Evolutionary conservation across 2,113 vertebrate species (phyloP).

Genomic region (Oceanodroma tethys): DNA sequence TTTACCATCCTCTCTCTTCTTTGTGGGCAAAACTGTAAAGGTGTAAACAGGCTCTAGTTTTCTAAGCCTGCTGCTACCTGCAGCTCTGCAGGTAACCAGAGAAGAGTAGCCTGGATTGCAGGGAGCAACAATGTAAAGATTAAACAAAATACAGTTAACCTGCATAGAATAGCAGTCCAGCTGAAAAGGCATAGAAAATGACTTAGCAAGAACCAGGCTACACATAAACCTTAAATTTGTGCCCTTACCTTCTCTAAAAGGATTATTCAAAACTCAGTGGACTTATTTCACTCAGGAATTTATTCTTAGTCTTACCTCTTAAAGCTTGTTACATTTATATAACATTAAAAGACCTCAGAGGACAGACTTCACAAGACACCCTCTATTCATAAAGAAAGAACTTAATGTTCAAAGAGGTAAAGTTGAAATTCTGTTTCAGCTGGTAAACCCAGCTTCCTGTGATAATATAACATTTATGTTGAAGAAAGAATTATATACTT

Average conservation of each 20-base stretch:
- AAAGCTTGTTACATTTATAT: not conserved
- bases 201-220: not conserved
- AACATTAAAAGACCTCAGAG: not conserved
- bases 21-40: not conserved
- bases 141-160: not conserved
- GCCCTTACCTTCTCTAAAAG: not conserved
- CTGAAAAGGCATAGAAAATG: not conserved
- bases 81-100: not conserved
- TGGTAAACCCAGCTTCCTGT: not conserved
- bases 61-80: not conserved
- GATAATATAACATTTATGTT: not conserved
- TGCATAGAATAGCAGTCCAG: not conserved
- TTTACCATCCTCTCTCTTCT: not conserved
- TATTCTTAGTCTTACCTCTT: not conserved
- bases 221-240: not conserved
- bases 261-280: not conserved
- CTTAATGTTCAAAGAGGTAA: not conserved
- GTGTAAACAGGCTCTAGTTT: not conserved
- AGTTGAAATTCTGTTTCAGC: not conserved
- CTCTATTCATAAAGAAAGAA: not conserved
- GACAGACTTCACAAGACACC: not conserved
- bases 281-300: not conserved
- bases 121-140: not conserved
- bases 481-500: not conserved
- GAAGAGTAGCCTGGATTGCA: not conserved